Base-by-base conservation (phyloP, 2,797 vertebrate genomes). In the Anolis apletophallus region DNA sequence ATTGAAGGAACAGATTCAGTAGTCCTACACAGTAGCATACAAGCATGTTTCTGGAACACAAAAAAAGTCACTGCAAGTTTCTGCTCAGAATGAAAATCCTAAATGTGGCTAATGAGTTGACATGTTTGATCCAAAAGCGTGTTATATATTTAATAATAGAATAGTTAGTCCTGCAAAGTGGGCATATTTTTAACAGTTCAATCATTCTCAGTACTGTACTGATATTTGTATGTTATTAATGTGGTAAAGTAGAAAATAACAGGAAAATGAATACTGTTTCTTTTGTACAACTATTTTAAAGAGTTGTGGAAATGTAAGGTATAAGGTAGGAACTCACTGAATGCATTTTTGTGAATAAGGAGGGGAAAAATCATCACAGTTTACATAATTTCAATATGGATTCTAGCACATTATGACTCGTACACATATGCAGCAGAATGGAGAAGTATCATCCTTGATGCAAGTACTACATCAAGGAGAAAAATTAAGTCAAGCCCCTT, bases 61-160 rank as follows among this genome's bases (percentile, higher is more conserved):
- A 88, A 78, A 84, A 91, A 93, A 88, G 71, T 92, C 92, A 93
- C 82, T 89, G 79, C 34, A 29, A 78, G n/a, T 93, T 93, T 0
- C 79, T 90, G 84, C 73, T 91, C 89, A 50, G 79, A 19, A 76
- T 91, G 91, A 92, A 81, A 92, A 93, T 93, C 83, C 46, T 0
- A 88, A 88, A 90, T 90, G 87, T 86, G 75, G 84, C 91, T 94
- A 90, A 93, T 85, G 92, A 87, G 91, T 90, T 93, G 92, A 94
- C 93, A 91, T 82, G 83, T 94, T 94, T 94, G 91, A 93, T 94
- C 90, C 94, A 91, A 83, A 94, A 91, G 87, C 87, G 90, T 80
- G 83, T 85, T 87, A 93, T 94, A 93, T 94, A 94, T 93, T 94
- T 94, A 95, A 94, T 91, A 87, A 86, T 92, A 94, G 91, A 92